Base-by-base conservation (phyloP, 2,888 invertebrate species). In the Unio delphinus region DNA sequence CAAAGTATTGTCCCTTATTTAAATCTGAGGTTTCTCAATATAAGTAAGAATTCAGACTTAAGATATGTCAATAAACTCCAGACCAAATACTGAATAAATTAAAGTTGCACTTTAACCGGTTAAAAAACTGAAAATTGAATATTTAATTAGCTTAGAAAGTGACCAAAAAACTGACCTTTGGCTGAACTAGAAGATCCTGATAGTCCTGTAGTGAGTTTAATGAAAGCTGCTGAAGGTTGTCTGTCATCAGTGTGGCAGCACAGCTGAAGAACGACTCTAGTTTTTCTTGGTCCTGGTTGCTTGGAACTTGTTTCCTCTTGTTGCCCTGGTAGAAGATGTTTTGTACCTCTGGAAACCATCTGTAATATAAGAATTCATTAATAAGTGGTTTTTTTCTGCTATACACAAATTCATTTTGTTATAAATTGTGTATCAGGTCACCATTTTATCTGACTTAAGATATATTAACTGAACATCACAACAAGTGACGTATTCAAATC, bases 231-330 rank as follows among this genome's bases (percentile, higher is more conserved):
- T 96, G 96, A 69, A 98, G 91, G 83, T 96, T 95, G 82, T 94
- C 94, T 0, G 96, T 95, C 97, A 97, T 97, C 59, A 97, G 91
- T 54, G 94, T 94, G 0, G 94, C 94, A 1, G 96, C 93, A 82
- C 95, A 95, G 88, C 96, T 94, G 88, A 95, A 97, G 90, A 96
- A 96, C 61, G 93, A 93, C 80, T 92, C 93, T 89, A 95, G 93
- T 87, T 93, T 92, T 20, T 92, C 92, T 26, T 92, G 92, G 78
- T 94, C 93, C 67, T 87, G 87, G 75, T 87, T 88, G 75, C 87
- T 88, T 23, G 90, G 90, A 58, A 90, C 89, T 75, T 86, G 87
- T 76, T 90, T 87, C 64, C 89, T 83, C 82, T 90, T 89, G 84
- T 89, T 89, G 23, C 89, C 90, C 72, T 88, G 88, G 79, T 89